Conservation (phyloP, 2,797 vertebrate species). For the Lepus townsendii region DNA sequence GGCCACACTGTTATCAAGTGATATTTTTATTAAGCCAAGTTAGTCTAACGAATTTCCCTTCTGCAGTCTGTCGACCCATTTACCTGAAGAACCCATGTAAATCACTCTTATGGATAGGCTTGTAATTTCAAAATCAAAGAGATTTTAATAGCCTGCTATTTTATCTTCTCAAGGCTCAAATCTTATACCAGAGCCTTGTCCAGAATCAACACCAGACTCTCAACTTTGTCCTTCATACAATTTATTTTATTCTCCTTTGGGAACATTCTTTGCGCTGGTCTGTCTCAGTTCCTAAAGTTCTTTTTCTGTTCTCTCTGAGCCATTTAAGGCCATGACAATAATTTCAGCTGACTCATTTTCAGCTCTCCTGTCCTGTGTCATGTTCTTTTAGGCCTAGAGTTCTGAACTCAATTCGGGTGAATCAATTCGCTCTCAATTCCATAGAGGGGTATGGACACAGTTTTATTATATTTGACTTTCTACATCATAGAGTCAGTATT, state of each 20-base stretch:
- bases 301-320: not conserved
- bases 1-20: not conserved
- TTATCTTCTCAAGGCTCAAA: not conserved
- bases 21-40: not conserved
- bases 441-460: not conserved
- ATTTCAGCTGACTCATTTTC: not conserved
- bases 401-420: slow-evolving; percentile 6
- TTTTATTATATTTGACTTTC: not conserved
- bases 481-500: not conserved
- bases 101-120: not conserved
- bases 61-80: not conserved
- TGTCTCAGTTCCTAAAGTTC: not conserved
- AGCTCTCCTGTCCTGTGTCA: not conserved
- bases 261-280: not conserved
- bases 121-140: slow-evolving; percentile 10
- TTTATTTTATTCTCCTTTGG: not conserved
- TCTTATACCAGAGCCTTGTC: not conserved
- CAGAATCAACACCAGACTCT: slow-evolving; percentile 1
- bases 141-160: not conserved
- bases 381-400: not conserved
- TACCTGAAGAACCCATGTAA: not conserved
- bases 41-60: not conserved
- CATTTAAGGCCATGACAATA: not conserved
- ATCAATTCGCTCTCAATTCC: not conserved
- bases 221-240: not conserved